Percentiles rank a stretch among this genome's conserved stretches.
Evolutionary conservation across 2,888 invertebrate genomes (phyloP).

Genomic region (Troides oblongomaculatus): DNA sequence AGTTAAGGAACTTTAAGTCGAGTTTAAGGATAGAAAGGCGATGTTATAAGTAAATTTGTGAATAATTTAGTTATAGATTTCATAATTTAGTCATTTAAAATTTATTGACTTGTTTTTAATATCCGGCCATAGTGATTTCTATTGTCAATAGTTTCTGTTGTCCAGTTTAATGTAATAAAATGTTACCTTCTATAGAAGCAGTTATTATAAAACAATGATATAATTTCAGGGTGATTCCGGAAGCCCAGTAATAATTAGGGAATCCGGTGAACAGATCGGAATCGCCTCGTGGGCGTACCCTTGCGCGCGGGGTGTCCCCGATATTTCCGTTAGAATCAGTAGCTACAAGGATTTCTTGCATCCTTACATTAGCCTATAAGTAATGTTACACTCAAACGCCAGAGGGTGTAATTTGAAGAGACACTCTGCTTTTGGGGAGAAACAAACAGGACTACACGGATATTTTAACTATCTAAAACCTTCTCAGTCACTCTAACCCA

Average conservation of each 20-base stretch:
- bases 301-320: conserved; percentile 42
- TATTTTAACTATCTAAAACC: no score
- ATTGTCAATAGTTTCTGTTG: not conserved
- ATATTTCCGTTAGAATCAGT: conserved; percentile 38
- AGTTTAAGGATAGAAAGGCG: no score
- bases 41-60: no score
- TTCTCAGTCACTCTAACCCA: no score
- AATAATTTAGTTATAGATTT: no score
- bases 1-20: no score
- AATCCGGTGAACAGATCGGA: conserved; percentile 35
- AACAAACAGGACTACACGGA: no score
- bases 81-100: not conserved
- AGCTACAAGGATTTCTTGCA: conserved; percentile 13
- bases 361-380: not conserved
- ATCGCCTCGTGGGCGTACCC: conserved; percentile 46
- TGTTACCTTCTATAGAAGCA: not conserved
- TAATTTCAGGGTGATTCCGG: conserved; percentile 51
- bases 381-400: no score
- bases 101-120: not conserved
- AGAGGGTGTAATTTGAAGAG: no score
- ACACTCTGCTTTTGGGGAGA: no score
- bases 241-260: conserved; percentile 41
- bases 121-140: not conserved
- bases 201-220: not conserved
- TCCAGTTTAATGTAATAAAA: not conserved